Conservation (phyloP, 30 jellyfish, hydroid and myxozoan genomes). For the Turritopsis rubra region DNA sequence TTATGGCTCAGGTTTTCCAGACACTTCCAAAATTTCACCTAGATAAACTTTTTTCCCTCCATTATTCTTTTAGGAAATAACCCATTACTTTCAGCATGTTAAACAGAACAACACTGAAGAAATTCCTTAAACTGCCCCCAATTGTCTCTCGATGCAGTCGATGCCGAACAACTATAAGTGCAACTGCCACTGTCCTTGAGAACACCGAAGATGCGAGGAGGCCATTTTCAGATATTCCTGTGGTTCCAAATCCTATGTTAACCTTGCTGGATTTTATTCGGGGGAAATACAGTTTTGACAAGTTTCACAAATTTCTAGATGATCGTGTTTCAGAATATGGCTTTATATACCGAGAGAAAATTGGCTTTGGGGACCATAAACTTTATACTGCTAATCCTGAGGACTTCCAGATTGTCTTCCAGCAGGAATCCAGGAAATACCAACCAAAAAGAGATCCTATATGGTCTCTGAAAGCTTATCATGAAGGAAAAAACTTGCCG, state of each 20-base stretch:
- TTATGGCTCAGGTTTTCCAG: too few relatives aligned
- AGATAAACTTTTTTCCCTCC: too few relatives aligned
- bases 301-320: background rate
- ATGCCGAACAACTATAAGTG: background rate
- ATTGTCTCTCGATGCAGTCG: background rate
- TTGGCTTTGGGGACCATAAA: background rate
- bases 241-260: background rate
- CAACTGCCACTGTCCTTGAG: background rate
- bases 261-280: background rate
- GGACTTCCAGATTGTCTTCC: background rate
- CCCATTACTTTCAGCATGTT: too few relatives aligned
- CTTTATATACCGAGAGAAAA: background rate
- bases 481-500: background rate
- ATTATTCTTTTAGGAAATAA: too few relatives aligned
- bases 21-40: too few relatives aligned
- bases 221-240: background rate
- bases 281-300: background rate
- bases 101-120: too few relatives aligned
- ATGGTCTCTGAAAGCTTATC: background rate
- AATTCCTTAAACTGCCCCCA: background rate
- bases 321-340: background rate
- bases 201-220: background rate
- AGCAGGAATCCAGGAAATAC: background rate
- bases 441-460: background rate
- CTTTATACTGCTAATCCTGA: constrained; percentile 6